phyloP scores from a whole-genome alignment of 2,113 vertebrate species.

The Pogonocichla stellata region DNA sequence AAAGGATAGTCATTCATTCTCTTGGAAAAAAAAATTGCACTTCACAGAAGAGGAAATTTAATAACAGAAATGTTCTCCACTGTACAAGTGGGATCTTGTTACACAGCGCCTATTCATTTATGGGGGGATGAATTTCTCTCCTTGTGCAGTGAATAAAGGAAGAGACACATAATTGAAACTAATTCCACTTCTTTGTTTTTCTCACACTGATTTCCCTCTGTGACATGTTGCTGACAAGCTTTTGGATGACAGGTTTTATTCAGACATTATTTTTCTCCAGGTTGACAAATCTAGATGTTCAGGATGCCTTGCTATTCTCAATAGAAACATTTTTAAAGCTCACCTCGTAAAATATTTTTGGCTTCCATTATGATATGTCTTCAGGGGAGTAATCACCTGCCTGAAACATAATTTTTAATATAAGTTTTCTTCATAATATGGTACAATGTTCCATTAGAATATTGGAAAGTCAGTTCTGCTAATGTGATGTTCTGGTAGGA shows the following conservation, averaged over 20 bases:
- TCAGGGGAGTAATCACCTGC: constrained; percentile 46
- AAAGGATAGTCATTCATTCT: neutral
- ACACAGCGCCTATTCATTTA: neutral
- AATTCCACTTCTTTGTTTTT: neutral
- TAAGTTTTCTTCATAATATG: constrained; percentile 30
- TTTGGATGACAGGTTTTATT: constrained; percentile 14
- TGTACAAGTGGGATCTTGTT: neutral
- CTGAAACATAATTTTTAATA: constrained; percentile 55
- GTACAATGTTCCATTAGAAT: neutral
- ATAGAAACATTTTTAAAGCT: constrained; percentile 61
- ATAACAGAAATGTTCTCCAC: neutral
- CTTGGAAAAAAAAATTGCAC: neutral
- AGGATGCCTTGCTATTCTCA: constrained; percentile 27
- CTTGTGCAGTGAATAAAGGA: neutral
- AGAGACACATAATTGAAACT: neutral
- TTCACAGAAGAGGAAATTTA: neutral
- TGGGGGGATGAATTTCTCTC: neutral
- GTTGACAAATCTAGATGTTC: neutral
- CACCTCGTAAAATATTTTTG: constrained; percentile 50
- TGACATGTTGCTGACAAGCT: constrained; percentile 42
- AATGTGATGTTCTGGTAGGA: neutral
- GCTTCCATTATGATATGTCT: constrained; percentile 47
- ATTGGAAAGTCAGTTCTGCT: neutral
- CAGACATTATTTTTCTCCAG: neutral
- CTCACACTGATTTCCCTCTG: neutral